Evolutionary conservation across 1,140 invertebrate species (phyloP), one percentile per base, ranked within the genome.

Genomic region (Sesamia nonagrioides): DNA sequence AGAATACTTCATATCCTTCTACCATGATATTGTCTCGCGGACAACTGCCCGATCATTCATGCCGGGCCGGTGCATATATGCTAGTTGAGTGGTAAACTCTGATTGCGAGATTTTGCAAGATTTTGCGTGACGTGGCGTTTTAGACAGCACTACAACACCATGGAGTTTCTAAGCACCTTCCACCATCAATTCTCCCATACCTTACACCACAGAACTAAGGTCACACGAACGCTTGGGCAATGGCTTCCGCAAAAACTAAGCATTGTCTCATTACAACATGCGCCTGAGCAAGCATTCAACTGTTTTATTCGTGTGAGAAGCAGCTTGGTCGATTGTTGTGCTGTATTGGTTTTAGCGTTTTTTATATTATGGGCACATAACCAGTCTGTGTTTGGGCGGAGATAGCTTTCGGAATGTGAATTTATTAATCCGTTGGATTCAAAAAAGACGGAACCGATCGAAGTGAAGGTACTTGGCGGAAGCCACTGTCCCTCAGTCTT

Each of bases 221-320:
- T 77, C 61, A 54, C 74, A 77, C 58, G 61, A 54, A 11, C 56
- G 8, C 73, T 77, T 77, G 13, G 35, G 74, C 60, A 77, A 77
- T 37, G 33, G 66, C 54, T 69, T 78, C 63, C 76, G 63, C 18
- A 78, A 78, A 78, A 78, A 78, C 37, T 2, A 7, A 11, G 66
- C 63, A 78, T 78, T 78, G 76, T 78, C 68, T 37, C 40, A 56
- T 77, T 77, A 18, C 61, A 77, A 77, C 76, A 71, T 40, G 76
- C 52, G 50, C 37, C 9, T 2, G 54, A 21, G 54, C 27, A 21
- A 27, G 76, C 66, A 58, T 79, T 45, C 13, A 15, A 54, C 17
- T 77, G 61, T 68, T 68, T 68, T 40, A 33, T 48, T 68, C 18
- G 45, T 52, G 48, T 77, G 74, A 54, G 74, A 66, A 77, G 42